phyloP scores from a whole-genome alignment of 2,888 invertebrate species.

The Dryadula phaetusa region DNA sequence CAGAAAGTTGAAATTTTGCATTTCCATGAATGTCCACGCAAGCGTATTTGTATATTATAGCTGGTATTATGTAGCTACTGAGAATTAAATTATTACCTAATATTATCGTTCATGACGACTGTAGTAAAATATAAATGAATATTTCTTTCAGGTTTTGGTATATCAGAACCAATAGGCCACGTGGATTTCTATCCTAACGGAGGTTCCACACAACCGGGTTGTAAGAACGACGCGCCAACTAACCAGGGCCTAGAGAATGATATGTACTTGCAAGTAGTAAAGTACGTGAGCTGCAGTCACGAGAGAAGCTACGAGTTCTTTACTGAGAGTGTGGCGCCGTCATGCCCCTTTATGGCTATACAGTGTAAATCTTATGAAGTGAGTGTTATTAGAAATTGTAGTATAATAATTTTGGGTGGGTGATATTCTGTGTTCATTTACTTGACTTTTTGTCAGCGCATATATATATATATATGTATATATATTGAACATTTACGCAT shows the following conservation, averaged over 20 bases:
- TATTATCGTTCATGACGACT: no score
- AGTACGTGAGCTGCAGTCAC: slow-evolving; percentile 94
- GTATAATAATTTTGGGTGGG: no score
- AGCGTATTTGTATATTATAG: no score
- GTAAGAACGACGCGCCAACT: slow-evolving; percentile 58
- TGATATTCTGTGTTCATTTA: no score
- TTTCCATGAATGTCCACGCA: no score
- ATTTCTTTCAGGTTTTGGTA: slow-evolving; percentile 89
- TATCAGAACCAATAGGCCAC: slow-evolving; percentile 92
- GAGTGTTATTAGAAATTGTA: slow-evolving; percentile 17
- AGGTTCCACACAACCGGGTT: slow-evolving; percentile 87
- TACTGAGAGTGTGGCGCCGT: slow-evolving; percentile 91
- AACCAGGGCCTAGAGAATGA: slow-evolving; percentile 53
- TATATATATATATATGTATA: no score
- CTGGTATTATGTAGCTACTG: no score
- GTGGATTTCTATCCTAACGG: slow-evolving; percentile 97
- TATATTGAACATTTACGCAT: no score
- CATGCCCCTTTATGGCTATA: slow-evolving; percentile 91
- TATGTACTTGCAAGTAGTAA: slow-evolving; percentile 79
- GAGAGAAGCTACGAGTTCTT: slow-evolving; percentile 93
- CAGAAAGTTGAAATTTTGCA: no score
- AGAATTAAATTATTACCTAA: no score
- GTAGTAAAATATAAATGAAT: no score
- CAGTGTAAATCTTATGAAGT: slow-evolving; percentile 92
- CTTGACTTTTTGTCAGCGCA: no score